Evolutionary conservation across 2,888 invertebrate genomes (phyloP).

Genomic region (Polydrusus cervinus): DNA sequence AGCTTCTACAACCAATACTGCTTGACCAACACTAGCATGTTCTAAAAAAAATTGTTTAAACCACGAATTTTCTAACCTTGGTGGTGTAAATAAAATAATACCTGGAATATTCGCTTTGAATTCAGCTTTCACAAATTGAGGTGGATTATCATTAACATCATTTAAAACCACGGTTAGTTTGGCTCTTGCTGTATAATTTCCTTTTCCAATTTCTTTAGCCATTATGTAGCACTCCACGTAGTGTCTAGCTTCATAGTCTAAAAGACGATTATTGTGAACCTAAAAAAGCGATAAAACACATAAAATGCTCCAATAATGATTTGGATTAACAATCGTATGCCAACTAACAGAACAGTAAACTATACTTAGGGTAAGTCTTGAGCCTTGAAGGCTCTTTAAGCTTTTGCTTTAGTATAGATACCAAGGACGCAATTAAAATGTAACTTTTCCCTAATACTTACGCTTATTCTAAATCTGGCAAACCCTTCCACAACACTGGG

Average conservation of each 20-base stretch:
- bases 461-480: conserved; percentile 84
- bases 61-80: neutral
- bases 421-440: too few species aligned
- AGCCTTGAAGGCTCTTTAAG: too few species aligned
- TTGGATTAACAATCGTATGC: neutral
- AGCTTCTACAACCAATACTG: conserved; percentile 79
- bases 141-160: conserved; percentile 92
- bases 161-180: conserved; percentile 86
- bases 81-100: neutral
- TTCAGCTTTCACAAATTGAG: conserved; percentile 81
- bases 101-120: conserved; percentile 71
- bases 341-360: too few species aligned
- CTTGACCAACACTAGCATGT: conserved; percentile 76
- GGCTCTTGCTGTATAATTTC: conserved; percentile 82
- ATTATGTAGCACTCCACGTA: conserved; percentile 82
- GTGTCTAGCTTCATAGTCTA: conserved; percentile 89
- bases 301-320: neutral
- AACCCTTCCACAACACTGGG: conserved; percentile 86
- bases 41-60: conserved; percentile 29
- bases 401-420: too few species aligned
- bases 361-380: too few species aligned
- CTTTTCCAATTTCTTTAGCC: conserved; percentile 86
- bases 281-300: conserved; percentile 6
- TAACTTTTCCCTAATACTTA: conserved; percentile 14
- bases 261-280: conserved; percentile 83